Base-by-base conservation (phyloP, 1,140 invertebrate genomes). In the Hydropsyche tenuis region DNA sequence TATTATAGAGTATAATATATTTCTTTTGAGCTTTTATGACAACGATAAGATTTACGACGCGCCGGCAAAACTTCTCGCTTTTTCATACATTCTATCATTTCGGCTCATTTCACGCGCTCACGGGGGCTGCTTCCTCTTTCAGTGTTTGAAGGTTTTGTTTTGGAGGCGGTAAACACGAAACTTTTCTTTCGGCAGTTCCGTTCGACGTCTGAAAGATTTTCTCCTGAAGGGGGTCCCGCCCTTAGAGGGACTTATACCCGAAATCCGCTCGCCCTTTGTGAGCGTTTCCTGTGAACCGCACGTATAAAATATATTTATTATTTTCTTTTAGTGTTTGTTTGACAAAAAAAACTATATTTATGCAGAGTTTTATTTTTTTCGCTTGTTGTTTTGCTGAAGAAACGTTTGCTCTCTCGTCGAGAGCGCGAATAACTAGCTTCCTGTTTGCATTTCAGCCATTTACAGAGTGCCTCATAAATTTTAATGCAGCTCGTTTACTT, bases 131-230 rank as follows among this genome's bases (percentile, higher is more conserved):
- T 3, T 60, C 12, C 12, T n/a, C 9, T 23, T 25, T 60, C 56
- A 16, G 48, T 14, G 20, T 60, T 25, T 37, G 30, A 37, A 37
- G 30, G 63, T 76, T 77, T 74, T 77, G 76, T 77, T 77, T 77
- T 75, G 30, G 65, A 56, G 66, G 42, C 70, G 73, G 76, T 73
- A 73, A 77, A 77, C 73, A 75, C 73, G 72, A 77, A 77, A 73
- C 20, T 77, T 74, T 77, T 18, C 42, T 60, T 60, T 60, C 7
- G n/a, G 25, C 46, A 42, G 68, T 70, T 70, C 68, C 68, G 68
- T 27, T 65, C 30, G 11, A 22, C 16, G 65, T 48, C 42, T 48
- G 23, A 42, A 68, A 43, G 22, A 45, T 48, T 70, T 48, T 56
- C 68, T 48, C 43, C 46, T 42, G 22, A 37, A 37, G 9, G 30